phyloP scores from a whole-genome alignment of 2,113 vertebrate species.

The Gobio gobio region DNA sequence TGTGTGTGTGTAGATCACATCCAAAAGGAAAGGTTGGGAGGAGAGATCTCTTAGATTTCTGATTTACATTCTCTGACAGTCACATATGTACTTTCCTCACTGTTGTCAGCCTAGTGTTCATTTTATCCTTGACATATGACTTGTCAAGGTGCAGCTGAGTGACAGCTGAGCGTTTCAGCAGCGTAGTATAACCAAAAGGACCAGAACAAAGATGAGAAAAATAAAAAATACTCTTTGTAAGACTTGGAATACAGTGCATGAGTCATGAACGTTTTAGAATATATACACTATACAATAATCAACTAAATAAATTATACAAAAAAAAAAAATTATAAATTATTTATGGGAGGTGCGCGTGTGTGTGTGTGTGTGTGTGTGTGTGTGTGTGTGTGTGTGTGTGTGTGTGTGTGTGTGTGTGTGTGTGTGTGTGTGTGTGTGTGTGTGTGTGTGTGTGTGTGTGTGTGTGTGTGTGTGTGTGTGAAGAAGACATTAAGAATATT shows the following conservation, averaged over 20 bases:
- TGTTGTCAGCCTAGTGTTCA: constrained; percentile 9
- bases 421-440: no score
- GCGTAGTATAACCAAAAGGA: background rate
- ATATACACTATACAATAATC: background rate
- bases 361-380: no score
- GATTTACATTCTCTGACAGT: constrained; percentile 12
- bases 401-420: no score
- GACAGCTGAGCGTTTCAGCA: constrained; percentile 17
- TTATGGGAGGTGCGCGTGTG: no score
- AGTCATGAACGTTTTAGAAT: background rate
- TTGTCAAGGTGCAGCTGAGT: constrained; percentile 12
- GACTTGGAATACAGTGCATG: constrained; percentile 2
- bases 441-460: no score
- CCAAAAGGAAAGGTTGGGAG: constrained; percentile 16
- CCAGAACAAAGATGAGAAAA: background rate
- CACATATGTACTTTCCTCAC: constrained; percentile 31
- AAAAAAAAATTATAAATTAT: no score
- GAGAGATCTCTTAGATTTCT: background rate
- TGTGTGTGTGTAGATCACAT: constrained; percentile 20
- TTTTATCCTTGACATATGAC: constrained; percentile 9
- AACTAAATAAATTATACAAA: background rate
- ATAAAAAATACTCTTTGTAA: background rate
- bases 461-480: no score
- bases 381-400: no score
- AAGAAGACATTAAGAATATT: no score